Conservation (phyloP, 2,888 invertebrate genomes). For the Zaprionus obscuricornis region DNA sequence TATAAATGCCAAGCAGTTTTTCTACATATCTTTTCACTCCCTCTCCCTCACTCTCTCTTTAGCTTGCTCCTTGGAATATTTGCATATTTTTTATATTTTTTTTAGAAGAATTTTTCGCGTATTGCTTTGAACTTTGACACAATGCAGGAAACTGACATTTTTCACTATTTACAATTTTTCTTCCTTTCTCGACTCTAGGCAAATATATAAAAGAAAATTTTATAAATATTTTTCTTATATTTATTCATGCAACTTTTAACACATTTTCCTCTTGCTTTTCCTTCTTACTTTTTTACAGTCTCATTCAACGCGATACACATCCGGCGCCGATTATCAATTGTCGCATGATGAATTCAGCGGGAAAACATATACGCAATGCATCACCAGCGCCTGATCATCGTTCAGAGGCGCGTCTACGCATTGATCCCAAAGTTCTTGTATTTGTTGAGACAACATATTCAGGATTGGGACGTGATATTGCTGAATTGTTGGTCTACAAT, state of each 20-base stretch:
- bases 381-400: constrained; percentile 92
- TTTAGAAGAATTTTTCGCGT: too few species aligned
- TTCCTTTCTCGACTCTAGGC: too few species aligned
- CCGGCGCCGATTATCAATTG: constrained; percentile 92
- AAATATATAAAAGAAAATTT: too few species aligned
- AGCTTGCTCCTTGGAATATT: too few species aligned
- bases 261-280: not conserved
- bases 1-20: constrained; percentile 19
- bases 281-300: constrained; percentile 82
- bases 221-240: too few species aligned
- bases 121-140: too few species aligned
- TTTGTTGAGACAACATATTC: constrained; percentile 98
- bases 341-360: constrained; percentile 86
- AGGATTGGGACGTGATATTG: constrained; percentile 94
- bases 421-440: constrained; percentile 96
- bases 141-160: too few species aligned
- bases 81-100: too few species aligned
- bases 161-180: too few species aligned
- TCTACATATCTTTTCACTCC: too few species aligned
- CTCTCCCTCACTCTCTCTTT: constrained; percentile 1
- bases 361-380: constrained; percentile 84
- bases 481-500: constrained; percentile 95
- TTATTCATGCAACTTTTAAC: not conserved
- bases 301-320: constrained; percentile 91
- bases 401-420: constrained; percentile 92